Evolutionary conservation across 2,888 invertebrate genomes (phyloP).

Genomic region (Tridacna gigas): DNA sequence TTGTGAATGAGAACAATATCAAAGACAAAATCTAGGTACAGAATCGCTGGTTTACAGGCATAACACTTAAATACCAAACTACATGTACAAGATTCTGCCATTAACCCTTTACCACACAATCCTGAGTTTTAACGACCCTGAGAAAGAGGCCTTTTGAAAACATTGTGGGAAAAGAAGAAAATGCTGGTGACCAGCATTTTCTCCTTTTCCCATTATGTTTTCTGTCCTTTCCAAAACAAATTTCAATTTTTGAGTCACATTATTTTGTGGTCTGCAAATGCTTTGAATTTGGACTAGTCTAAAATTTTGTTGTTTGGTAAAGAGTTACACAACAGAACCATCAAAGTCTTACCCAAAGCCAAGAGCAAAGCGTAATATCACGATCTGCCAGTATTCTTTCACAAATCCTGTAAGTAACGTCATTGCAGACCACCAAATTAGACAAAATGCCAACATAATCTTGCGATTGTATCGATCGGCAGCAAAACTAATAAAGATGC

Average conservation of each 20-base stretch:
- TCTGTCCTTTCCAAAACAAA: background rate
- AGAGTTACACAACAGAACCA: background rate
- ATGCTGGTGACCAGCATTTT: background rate
- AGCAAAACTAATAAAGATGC: slow-evolving; percentile 92
- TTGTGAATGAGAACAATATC: too few relatives aligned
- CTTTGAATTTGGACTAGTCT: background rate
- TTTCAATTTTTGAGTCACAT: too few relatives aligned
- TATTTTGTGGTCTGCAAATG: background rate
- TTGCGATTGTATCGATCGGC: slow-evolving; percentile 86
- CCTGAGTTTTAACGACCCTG: background rate
- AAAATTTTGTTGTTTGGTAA: background rate
- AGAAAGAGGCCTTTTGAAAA: background rate
- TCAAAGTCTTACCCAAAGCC: slow-evolving; percentile 90
- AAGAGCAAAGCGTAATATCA: slow-evolving; percentile 93
- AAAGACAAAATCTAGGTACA: too few relatives aligned
- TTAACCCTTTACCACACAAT: background rate
- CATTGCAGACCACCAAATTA: slow-evolving; percentile 92
- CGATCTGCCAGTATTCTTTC: slow-evolving; percentile 95
- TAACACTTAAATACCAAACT: too few relatives aligned
- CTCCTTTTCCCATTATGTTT: background rate
- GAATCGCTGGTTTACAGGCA: too few relatives aligned
- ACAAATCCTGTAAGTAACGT: slow-evolving; percentile 94
- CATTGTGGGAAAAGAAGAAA: background rate
- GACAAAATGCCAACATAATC: slow-evolving; percentile 90
- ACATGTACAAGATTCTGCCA: too few relatives aligned